These are phyloP conservation scores for Pterostichus niger DNA, from an alignment of 2,888 invertebrate species.

Conservation along the genomic window DNA sequence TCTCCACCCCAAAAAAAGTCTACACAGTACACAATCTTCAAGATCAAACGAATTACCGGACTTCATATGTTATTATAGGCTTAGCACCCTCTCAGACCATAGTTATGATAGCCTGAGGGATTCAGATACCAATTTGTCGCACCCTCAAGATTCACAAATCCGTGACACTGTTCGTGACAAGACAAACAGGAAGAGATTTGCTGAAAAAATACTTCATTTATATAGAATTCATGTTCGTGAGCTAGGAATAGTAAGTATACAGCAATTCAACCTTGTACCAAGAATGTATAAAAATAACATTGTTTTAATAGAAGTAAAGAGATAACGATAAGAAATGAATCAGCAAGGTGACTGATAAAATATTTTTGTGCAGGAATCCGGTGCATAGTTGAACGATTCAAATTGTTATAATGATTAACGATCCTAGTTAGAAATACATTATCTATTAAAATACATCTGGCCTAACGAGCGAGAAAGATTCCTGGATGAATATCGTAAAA, in stretches of 20 bases:
- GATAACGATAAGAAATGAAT: slow-evolving; percentile 21
- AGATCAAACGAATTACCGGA: slow-evolving; percentile 17
- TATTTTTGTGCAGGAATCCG: background rate
- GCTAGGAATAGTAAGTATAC: background rate
- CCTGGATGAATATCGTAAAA: no score
- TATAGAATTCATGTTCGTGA: background rate
- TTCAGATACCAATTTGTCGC: slow-evolving; percentile 16
- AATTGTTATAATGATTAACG: background rate
- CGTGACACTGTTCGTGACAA: background rate
- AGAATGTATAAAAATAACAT: background rate
- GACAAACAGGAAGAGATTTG: background rate
- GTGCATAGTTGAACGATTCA: background rate
- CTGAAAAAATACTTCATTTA: background rate
- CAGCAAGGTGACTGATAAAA: slow-evolving; percentile 39
- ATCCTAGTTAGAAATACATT: no score
- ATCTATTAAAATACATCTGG: no score
- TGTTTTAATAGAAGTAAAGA: background rate
- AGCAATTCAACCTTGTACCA: background rate
- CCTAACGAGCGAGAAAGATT: no score
- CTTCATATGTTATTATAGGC: slow-evolving; percentile 33
- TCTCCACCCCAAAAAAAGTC: background rate
- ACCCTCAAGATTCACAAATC: slow-evolving; percentile 11
- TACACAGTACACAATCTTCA: background rate
- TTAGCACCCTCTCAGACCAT: slow-evolving; percentile 5
- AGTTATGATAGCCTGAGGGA: slow-evolving; percentile 29